Evolutionary conservation across 2,113 vertebrate genomes (phyloP), one percentile per base, ranked within the genome.

Genomic region (Hippoglossus stenolepis): DNA sequence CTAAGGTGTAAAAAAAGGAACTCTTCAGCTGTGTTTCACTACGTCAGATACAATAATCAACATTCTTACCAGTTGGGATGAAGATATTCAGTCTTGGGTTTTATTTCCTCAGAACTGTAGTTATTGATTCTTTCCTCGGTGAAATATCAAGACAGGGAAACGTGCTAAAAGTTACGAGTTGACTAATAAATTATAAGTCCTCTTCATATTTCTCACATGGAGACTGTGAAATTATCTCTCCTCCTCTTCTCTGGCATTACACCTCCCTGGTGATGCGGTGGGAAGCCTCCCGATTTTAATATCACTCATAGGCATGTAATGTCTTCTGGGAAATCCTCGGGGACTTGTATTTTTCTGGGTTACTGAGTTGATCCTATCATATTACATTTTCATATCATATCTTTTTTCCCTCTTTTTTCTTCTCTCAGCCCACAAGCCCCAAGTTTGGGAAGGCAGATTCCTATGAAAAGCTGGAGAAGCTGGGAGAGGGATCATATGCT

Each of bases 401-500:
- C 51, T 69, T 79, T n/a, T 91, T 65, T 76, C 75, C 75, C 78
- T 81, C n/a, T 85, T 51, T 69, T 78, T 56, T 91, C 62, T 77
- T 77, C 77, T 73, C 6, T 92, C 90, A 99, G 98, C 97, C 98
- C 13, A 99, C 98, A 47, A 99, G 97, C 89, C 97, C 97, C 64
- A 99, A 97, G 91, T 99, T 99, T 94, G 98, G 98, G 85, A 99
- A 99, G 90, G 96, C 97, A 60, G 98, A 99, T 82, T 99, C 98
- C 0, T 99, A 99, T 15, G 98, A 99, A 89, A 99, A 99, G 91
- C 94, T 99, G 88, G 98, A 99, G 91, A 99, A 99, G 85, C 93
- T 99, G 62, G 98, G 98, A 65, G 98, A 99, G 88, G 98, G 98
- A 5, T 99, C 98, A 56, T 99, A 99, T 73, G 98, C 98, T 62